Evolutionary conservation across 23 tunicate genomes (phyloP).

Genomic region (Oikopleura dioica): DNA sequence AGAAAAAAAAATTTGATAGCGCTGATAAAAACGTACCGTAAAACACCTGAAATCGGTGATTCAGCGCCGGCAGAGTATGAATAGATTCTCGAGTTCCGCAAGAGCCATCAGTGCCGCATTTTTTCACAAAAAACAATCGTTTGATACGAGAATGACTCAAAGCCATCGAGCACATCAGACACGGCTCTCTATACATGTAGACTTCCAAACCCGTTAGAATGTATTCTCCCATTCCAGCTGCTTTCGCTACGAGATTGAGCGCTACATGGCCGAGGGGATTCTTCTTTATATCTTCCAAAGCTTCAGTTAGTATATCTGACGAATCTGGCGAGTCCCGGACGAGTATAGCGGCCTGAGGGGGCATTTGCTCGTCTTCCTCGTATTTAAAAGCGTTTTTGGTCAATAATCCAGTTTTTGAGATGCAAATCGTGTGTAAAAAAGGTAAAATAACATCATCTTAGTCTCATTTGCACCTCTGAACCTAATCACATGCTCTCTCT

Average conservation of each 20-base stretch:
- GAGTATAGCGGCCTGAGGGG: too few relatives aligned
- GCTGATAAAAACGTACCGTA: not conserved
- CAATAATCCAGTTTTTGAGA: too few relatives aligned
- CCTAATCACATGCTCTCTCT: too few relatives aligned
- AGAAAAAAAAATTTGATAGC: too few relatives aligned
- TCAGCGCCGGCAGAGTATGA: not conserved
- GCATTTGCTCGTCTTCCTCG: too few relatives aligned
- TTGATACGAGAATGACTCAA: not conserved
- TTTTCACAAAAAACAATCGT: constrained; percentile 3
- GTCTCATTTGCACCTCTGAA: too few relatives aligned
- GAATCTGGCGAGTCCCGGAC: too few relatives aligned
- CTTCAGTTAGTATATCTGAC: not conserved
- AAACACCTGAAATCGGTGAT: constrained; percentile 3
- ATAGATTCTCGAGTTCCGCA: not conserved
- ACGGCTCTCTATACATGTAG: not conserved
- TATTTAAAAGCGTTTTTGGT: too few relatives aligned
- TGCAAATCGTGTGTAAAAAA: too few relatives aligned
- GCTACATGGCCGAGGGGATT: not conserved
- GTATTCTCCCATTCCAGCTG: constrained; percentile 4
- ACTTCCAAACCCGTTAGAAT: constrained; percentile 5
- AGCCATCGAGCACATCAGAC: constrained; percentile 5
- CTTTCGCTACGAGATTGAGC: not conserved
- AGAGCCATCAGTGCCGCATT: not conserved
- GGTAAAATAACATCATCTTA: too few relatives aligned
- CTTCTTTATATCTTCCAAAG: not conserved